A percentile compares a stretch with the other conserved stretches of the same genome.
phyloP scores from a whole-genome alignment of 2,113 vertebrate species.

The Actenoides hombroni region DNA sequence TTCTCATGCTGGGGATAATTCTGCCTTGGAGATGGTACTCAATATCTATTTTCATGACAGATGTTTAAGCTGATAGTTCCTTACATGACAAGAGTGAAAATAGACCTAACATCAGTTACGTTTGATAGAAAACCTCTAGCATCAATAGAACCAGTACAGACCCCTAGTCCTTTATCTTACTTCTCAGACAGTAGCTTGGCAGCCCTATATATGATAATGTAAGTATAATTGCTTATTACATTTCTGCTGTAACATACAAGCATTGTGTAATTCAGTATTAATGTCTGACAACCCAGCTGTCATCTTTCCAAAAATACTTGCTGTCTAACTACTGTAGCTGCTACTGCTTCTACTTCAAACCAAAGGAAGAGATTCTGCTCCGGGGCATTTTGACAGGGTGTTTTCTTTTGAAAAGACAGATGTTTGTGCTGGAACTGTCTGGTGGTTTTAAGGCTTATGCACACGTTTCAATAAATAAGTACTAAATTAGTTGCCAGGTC shows the following conservation, averaged over 20 bases:
- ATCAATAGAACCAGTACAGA: neutral
- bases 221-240: slow-evolving; percentile 59
- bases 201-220: slow-evolving; percentile 41
- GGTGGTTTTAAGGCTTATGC: slow-evolving; percentile 4
- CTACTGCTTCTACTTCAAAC: slow-evolving; percentile 9
- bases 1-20: neutral
- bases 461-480: slow-evolving; percentile 36
- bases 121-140: neutral
- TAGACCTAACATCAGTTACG: neutral
- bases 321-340: slow-evolving; percentile 41
- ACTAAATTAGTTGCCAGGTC: slow-evolving; percentile 30
- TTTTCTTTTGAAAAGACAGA: slow-evolving; percentile 60
- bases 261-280: slow-evolving; percentile 58
- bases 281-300: slow-evolving; percentile 67
- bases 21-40: neutral
- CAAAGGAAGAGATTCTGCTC: slow-evolving; percentile 47
- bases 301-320: slow-evolving; percentile 64
- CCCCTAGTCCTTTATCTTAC: neutral
- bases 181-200: slow-evolving; percentile 31
- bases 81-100: slow-evolving; percentile 2
- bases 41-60: neutral
- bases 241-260: slow-evolving; percentile 57
- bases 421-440: slow-evolving; percentile 36
- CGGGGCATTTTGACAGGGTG: slow-evolving; percentile 57
- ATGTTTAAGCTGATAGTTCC: slow-evolving; percentile 13